A percentile compares a stretch with the other conserved stretches of the same genome.
phyloP scores from a whole-genome alignment of 2,888 invertebrate genomes.

The Drosophila recens region DNA sequence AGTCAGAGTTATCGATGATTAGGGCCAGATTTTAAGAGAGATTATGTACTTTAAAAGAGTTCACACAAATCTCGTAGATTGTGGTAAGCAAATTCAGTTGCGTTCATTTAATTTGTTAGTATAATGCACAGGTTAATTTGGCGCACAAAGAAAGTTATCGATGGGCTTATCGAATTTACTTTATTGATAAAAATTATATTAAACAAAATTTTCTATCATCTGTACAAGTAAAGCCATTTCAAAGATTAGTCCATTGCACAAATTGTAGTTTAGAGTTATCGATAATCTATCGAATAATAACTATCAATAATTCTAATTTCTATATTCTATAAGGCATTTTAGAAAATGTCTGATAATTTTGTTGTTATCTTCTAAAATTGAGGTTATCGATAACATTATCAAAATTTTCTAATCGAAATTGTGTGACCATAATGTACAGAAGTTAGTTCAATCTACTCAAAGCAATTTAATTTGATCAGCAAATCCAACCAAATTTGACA shows the following conservation, averaged over 20 bases:
- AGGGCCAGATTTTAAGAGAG: conserved; percentile 33
- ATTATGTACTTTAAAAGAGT: not conserved
- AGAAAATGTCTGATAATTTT: no score
- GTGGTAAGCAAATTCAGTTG: conserved; percentile 24
- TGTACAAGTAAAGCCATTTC: no score
- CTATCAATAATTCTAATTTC: no score
- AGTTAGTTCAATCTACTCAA: no score
- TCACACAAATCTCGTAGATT: conserved; percentile 36
- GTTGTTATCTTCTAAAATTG: no score
- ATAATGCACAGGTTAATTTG: not conserved
- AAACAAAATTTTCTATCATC: no score
- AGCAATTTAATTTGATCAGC: not conserved
- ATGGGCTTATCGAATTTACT: not conserved
- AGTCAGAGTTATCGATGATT: conserved; percentile 26
- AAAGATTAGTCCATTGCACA: no score
- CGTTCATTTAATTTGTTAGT: not conserved
- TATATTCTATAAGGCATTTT: no score
- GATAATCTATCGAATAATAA: no score
- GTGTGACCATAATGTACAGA: not conserved
- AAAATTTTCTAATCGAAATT: not conserved
- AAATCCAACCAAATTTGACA: not conserved
- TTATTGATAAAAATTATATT: not conserved
- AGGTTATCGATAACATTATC: not conserved
- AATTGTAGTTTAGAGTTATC: no score
- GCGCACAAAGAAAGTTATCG: not conserved